Evolutionary conservation across 2,888 invertebrate genomes (phyloP).

Genomic region (Gandaritis pyraliata): DNA sequence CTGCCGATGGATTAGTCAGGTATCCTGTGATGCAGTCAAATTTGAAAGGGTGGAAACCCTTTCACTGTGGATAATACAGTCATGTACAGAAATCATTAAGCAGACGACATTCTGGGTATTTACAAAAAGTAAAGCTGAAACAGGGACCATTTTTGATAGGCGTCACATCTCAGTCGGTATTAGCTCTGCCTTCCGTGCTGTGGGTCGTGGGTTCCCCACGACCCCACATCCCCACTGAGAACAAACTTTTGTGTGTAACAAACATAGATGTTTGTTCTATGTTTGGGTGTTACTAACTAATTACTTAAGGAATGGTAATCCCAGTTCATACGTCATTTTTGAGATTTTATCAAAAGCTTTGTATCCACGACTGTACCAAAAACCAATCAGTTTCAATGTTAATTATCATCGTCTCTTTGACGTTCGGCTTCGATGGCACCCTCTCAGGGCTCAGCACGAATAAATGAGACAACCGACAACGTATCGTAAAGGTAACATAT

Average conservation of each 20-base stretch:
- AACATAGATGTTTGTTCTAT: no score
- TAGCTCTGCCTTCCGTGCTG: no score
- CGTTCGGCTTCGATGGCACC: conserved; percentile 8
- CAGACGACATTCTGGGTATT: no score
- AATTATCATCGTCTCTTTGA: conserved; percentile 29
- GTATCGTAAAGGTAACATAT: no score
- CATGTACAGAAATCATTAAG: neutral
- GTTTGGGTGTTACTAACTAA: neutral
- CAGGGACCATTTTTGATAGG: no score
- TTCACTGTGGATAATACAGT: conserved; percentile 1
- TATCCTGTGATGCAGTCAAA: conserved; percentile 11
- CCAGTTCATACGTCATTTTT: no score
- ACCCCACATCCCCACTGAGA: no score
- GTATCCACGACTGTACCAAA: conserved; percentile 14
- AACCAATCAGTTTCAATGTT: conserved; percentile 25
- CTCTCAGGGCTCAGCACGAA: conserved; percentile 14
- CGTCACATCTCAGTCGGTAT: no score
- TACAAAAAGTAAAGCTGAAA: no score
- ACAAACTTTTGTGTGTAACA: no score
- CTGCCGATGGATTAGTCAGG: conserved; percentile 14
- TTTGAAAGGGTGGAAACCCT: conserved; percentile 10
- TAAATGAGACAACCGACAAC: no score
- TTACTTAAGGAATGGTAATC: neutral
- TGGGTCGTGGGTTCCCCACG: no score
- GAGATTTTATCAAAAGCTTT: neutral